Conservation (phyloP, 2,888 invertebrate species). For the Allophyes oxyacanthae region DNA sequence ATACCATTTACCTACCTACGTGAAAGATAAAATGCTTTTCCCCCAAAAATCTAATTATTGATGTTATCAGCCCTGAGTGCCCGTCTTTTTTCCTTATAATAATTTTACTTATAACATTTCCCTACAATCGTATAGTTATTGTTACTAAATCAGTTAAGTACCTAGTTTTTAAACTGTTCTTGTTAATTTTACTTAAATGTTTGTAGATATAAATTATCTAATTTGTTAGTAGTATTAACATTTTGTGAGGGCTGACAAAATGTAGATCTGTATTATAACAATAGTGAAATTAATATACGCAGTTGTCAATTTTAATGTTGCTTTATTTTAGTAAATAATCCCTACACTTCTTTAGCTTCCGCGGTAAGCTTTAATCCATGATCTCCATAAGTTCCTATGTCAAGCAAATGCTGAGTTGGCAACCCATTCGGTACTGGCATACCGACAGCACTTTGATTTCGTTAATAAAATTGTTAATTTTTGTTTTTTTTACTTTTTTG, state of each 20-base stretch:
- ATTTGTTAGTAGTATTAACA: slow-evolving; percentile 54
- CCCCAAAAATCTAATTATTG: too few relatives aligned
- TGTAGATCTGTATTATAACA: slow-evolving; percentile 70
- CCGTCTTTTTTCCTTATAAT: not conserved
- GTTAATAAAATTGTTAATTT: too few relatives aligned
- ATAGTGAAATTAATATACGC: slow-evolving; percentile 76
- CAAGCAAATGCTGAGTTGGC: too few relatives aligned
- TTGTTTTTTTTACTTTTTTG: too few relatives aligned
- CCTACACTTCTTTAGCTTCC: too few relatives aligned
- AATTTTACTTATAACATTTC: not conserved
- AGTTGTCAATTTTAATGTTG: slow-evolving; percentile 76
- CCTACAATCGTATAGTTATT: not conserved
- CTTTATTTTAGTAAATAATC: slow-evolving; percentile 48
- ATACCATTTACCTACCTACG: too few relatives aligned
- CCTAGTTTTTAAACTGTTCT: slow-evolving; percentile 13
- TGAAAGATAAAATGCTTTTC: too few relatives aligned
- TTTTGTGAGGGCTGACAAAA: slow-evolving; percentile 87
- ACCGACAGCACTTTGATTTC: too few relatives aligned
- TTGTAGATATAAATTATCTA: slow-evolving; percentile 23
- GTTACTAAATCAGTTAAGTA: not conserved
- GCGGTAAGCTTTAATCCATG: too few relatives aligned
- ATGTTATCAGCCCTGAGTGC: too few relatives aligned
- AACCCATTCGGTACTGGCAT: too few relatives aligned
- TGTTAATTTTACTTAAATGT: slow-evolving; percentile 24
- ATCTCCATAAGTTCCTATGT: too few relatives aligned